phyloP scores from a whole-genome alignment of 2,888 invertebrate genomes.

The Cephus sareptanus region DNA sequence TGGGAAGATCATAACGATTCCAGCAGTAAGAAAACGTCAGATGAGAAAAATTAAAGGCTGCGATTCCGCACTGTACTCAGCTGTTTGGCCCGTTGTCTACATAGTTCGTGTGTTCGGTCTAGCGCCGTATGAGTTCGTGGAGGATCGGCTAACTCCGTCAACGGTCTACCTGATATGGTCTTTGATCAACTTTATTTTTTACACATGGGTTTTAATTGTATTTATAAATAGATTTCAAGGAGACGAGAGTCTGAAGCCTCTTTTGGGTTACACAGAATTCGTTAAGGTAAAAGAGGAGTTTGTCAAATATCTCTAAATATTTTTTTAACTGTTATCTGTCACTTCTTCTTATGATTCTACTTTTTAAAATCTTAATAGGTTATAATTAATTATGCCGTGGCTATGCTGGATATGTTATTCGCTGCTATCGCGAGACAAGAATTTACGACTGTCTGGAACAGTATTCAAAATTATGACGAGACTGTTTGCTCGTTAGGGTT shows the following conservation, averaged over 20 bases:
- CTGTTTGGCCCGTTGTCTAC: slow-evolving; percentile 48
- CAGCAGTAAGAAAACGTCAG: background rate
- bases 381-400: slow-evolving; percentile 41
- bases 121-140: slow-evolving; percentile 53
- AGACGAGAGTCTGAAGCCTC: slow-evolving; percentile 17
- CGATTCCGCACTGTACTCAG: slow-evolving; percentile 51
- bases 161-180: slow-evolving; percentile 32
- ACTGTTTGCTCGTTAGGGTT: slow-evolving; percentile 40
- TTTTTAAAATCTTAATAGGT: slow-evolving; percentile 32
- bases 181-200: slow-evolving; percentile 29
- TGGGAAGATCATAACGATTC: slow-evolving; percentile 3
- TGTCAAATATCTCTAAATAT: too few relatives aligned
- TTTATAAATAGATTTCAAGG: slow-evolving; percentile 36
- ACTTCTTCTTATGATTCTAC: background rate
- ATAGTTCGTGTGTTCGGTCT: slow-evolving; percentile 51
- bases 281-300: slow-evolving; percentile 44
- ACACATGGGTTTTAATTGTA: slow-evolving; percentile 23
- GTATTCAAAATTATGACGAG: slow-evolving; percentile 53
- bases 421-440: slow-evolving; percentile 30
- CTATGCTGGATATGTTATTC: slow-evolving; percentile 37
- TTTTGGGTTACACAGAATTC: slow-evolving; percentile 44
- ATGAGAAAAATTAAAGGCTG: slow-evolving; percentile 36
- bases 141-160: slow-evolving; percentile 25
- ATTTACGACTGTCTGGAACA: slow-evolving; percentile 52
- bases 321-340: background rate